Evolutionary conservation across 2,888 invertebrate species (phyloP), one percentile per base, ranked within the genome.

Genomic region (Yponomeuta cagnagella): DNA sequence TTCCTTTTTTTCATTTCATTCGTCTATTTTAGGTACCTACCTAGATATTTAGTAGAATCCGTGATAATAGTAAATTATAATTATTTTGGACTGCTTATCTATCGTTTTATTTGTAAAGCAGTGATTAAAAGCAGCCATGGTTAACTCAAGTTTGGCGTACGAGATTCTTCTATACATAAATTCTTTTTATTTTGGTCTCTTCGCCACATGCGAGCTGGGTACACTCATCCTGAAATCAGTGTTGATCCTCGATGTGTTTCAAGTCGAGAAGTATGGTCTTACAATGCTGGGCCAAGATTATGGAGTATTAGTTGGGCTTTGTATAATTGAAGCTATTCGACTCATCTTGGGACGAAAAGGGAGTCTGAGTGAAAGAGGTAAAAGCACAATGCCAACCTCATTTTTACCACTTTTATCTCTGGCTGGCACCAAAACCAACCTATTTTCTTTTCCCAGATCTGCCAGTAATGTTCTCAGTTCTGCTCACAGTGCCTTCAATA

Each of bases 131-230:
- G 15, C 33, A 33, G 30, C 64, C 8, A 68, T 52, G 68, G 68
- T 68, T 68, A 68, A 68, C 68, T 95, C 96, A 72, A 96, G 96
- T 78, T 93, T 97, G 83, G 95, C 95, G 31, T 97, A 96, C 79
- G 97, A 97, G 92, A 96, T 97, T 82, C 92, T 97, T 70, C 93
- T 97, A 79, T 97, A 97, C 86, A 93, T 97, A 76, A 97, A 97
- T 91, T 96, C 96, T 43, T 97, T 96, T 93, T 97, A 97, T 88
- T 97, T 97, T 82, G 96, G 96, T 80, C 95, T 97, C 90, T 97
- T 97, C 85, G 95, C 96, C 69, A 94, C 95, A 74, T 96, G 96
- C 85, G 97, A 97, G 89, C 89, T 96, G 75, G 95, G 95, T 73
- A 96, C 97, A 86, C 94, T 95, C 77, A 93, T 96, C 72, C 93